Evolutionary conservation across 2,888 invertebrate species (phyloP).

Genomic region (Agrypnus murinus): DNA sequence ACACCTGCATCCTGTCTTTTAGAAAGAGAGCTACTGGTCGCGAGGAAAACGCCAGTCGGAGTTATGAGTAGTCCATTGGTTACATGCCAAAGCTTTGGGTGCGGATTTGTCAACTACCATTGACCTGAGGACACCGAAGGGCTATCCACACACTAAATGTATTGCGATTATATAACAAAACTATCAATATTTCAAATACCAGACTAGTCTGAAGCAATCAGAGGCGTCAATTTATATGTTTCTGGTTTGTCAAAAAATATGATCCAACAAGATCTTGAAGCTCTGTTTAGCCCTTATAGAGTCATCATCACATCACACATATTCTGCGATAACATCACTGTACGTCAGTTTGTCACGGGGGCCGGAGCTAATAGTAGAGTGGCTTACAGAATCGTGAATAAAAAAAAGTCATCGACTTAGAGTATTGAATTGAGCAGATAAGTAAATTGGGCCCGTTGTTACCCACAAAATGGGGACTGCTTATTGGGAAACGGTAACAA

Average conservation of each 20-base stretch:
- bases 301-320: slow-evolving; percentile 97
- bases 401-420: too few relatives aligned
- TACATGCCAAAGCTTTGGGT: slow-evolving; percentile 97
- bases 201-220: slow-evolving; percentile 98
- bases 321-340: slow-evolving; percentile 94
- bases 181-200: slow-evolving; percentile 97
- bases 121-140: slow-evolving; percentile 97
- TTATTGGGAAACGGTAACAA: too few relatives aligned
- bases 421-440: too few relatives aligned
- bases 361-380: too few relatives aligned
- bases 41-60: slow-evolving; percentile 69
- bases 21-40: too few relatives aligned
- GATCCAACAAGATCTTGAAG: slow-evolving; percentile 95
- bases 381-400: too few relatives aligned
- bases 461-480: too few relatives aligned
- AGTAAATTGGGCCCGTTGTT: too few relatives aligned
- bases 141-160: slow-evolving; percentile 99
- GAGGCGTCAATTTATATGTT: slow-evolving; percentile 97
- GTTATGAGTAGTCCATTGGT: slow-evolving; percentile 72
- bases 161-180: slow-evolving; percentile 98
- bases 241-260: slow-evolving; percentile 97
- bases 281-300: slow-evolving; percentile 94
- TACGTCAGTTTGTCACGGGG: slow-evolving; percentile 74
- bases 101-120: slow-evolving; percentile 99
- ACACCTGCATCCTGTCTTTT: too few relatives aligned